phyloP scores from a whole-genome alignment of 53 echinoderm and acorn worm genomes.

The Zoroaster sp. region DNA sequence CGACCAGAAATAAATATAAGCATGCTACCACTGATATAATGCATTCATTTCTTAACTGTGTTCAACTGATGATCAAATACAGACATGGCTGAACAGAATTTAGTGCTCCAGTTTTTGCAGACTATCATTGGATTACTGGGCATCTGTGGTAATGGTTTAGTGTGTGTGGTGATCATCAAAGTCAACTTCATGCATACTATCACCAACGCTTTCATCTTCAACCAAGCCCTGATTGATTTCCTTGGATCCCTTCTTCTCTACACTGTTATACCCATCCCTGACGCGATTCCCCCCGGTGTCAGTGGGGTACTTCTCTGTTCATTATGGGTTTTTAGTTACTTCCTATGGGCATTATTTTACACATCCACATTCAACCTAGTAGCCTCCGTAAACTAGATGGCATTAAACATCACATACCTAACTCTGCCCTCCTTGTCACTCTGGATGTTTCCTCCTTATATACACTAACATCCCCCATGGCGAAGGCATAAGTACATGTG shows the following conservation, averaged over 20 bases:
- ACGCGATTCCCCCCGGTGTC: slow-evolving; percentile 20
- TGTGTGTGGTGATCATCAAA: slow-evolving; percentile 71
- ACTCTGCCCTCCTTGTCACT: slow-evolving; percentile 3
- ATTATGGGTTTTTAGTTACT: slow-evolving; percentile 78
- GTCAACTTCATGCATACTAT: slow-evolving; percentile 68
- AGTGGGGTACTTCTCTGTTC: slow-evolving; percentile 67
- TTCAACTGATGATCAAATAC: background rate
- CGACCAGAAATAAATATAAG: background rate
- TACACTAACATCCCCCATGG: background rate
- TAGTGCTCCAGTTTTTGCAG: background rate
- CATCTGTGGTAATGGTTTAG: slow-evolving; percentile 72
- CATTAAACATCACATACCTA: slow-evolving; percentile 74
- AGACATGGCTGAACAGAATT: background rate
- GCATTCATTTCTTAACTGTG: too few species aligned
- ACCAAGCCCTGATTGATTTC: slow-evolving; percentile 84
- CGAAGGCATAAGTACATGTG: background rate
- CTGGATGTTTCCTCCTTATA: background rate
- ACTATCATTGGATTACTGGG: slow-evolving; percentile 37
- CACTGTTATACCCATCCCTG: slow-evolving; percentile 27
- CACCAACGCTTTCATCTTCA: slow-evolving; percentile 86
- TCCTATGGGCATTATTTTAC: slow-evolving; percentile 69
- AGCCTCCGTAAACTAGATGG: slow-evolving; percentile 75
- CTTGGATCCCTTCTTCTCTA: slow-evolving; percentile 67
- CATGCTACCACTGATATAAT: too few species aligned
- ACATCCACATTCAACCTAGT: slow-evolving; percentile 83